Conservation (phyloP, 2,888 invertebrate species). For the Cetonia aurata region DNA sequence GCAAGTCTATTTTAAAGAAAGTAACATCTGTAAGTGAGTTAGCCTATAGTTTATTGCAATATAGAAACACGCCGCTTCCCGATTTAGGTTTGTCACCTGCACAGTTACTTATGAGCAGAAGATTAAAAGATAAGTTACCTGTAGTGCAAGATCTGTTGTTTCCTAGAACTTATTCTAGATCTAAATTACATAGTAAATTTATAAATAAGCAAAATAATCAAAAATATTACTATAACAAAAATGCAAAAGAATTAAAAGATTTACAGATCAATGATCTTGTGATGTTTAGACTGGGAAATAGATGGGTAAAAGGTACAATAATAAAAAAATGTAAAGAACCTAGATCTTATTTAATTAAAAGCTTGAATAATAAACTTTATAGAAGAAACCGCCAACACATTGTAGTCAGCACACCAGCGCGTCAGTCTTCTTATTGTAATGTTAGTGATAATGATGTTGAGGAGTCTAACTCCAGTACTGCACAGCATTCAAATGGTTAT, state of each 20-base stretch:
- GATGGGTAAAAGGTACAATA: slow-evolving; percentile 1
- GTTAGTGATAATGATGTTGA: too few species aligned
- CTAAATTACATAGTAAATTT: slow-evolving; percentile 2
- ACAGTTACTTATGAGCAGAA: slow-evolving; percentile 43
- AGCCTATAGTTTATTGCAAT: slow-evolving; percentile 46
- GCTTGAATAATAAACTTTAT: too few species aligned
- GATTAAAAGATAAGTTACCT: slow-evolving; percentile 24
- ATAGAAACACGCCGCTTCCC: slow-evolving; percentile 47
- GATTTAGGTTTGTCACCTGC: slow-evolving; percentile 46
- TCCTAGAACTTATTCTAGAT: neutral
- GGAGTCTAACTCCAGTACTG: too few species aligned
- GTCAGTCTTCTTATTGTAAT: too few species aligned
- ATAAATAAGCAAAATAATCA: slow-evolving; percentile 8
- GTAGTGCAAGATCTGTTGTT: neutral
- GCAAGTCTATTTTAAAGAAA: slow-evolving; percentile 49
- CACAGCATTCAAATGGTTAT: too few species aligned
- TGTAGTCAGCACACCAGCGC: too few species aligned
- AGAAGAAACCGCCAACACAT: too few species aligned
- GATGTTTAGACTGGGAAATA: neutral
- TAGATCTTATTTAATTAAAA: too few species aligned
- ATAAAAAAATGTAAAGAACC: too few species aligned
- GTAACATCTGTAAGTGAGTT: slow-evolving; percentile 23
- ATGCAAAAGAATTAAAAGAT: slow-evolving; percentile 7
- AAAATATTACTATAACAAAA: slow-evolving; percentile 13
- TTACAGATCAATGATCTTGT: neutral